Evolutionary conservation across 1,140 invertebrate species (phyloP).

Genomic region (Antheraea mylitta): DNA sequence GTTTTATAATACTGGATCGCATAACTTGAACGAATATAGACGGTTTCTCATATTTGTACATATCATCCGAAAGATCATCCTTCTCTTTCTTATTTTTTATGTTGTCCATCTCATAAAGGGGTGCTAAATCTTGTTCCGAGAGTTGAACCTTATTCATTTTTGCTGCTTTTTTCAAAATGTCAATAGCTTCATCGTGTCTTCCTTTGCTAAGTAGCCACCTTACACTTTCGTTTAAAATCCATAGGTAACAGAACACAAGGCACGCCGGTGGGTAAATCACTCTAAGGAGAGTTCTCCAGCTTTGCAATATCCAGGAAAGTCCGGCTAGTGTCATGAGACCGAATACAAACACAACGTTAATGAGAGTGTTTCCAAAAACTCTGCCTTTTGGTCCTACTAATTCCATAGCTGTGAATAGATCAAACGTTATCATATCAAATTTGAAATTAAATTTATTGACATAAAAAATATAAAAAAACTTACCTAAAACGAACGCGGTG

Average conservation of each 20-base stretch:
- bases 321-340: slow-evolving; percentile 85
- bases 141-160: slow-evolving; percentile 83
- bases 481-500: slow-evolving; percentile 81
- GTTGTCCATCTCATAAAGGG: slow-evolving; percentile 46
- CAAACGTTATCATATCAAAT: not conserved
- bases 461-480: slow-evolving; percentile 17
- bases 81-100: slow-evolving; percentile 35
- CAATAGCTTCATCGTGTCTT: slow-evolving; percentile 75
- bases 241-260: slow-evolving; percentile 82
- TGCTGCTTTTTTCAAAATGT: slow-evolving; percentile 81
- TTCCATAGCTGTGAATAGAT: slow-evolving; percentile 83
- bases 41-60: slow-evolving; percentile 22
- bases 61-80: slow-evolving; percentile 6
- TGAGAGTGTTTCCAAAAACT: slow-evolving; percentile 85
- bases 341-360: slow-evolving; percentile 85
- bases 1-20: slow-evolving; percentile 59
- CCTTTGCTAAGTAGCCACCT: slow-evolving; percentile 88
- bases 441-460: not conserved
- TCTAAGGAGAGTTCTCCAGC: slow-evolving; percentile 85
- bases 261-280: slow-evolving; percentile 84
- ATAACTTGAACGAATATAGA: slow-evolving; percentile 52
- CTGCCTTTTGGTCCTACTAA: slow-evolving; percentile 86
- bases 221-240: slow-evolving; percentile 83
- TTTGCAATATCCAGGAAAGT: slow-evolving; percentile 83
- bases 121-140: slow-evolving; percentile 75